phyloP scores from a whole-genome alignment of 2,113 vertebrate species.

The Cyanoramphus novaezelandiae region DNA sequence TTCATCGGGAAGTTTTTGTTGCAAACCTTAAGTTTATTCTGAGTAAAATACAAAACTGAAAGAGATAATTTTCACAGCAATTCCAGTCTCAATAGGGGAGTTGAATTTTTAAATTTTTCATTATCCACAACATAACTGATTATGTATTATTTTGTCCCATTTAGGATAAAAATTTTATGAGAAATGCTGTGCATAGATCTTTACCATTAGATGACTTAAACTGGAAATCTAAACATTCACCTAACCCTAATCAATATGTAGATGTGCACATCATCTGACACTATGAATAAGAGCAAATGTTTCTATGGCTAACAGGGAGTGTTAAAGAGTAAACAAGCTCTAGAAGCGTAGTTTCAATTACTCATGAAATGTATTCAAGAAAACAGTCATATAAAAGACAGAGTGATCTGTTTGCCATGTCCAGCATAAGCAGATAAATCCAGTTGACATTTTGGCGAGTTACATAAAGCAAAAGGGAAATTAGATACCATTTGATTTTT shows the following conservation, averaged over 20 bases:
- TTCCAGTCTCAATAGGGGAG: neutral
- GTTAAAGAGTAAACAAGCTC: neutral
- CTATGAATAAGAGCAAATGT: neutral
- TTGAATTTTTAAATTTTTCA: neutral
- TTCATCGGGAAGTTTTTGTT: neutral
- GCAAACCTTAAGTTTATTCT: constrained; percentile 17
- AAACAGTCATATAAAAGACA: neutral
- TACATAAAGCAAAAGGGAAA: neutral
- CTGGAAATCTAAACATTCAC: neutral
- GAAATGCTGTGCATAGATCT: neutral
- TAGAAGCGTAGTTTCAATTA: neutral
- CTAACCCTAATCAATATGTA: neutral
- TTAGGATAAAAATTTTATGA: neutral
- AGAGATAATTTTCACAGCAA: neutral
- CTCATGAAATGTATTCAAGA: neutral
- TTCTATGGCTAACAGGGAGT: neutral
- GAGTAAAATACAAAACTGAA: neutral
- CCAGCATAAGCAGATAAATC: neutral
- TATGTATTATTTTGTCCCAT: neutral
- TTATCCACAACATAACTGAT: neutral
- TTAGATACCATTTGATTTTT: neutral
- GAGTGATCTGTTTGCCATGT: neutral
- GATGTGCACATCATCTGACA: neutral
- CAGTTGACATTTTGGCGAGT: neutral
- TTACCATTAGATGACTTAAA: neutral